These are phyloP conservation scores for Rhopilema esculentum DNA, from an alignment of 30 jellyfish, hydroid and myxozoan species.

Conservation along the genomic window DNA sequence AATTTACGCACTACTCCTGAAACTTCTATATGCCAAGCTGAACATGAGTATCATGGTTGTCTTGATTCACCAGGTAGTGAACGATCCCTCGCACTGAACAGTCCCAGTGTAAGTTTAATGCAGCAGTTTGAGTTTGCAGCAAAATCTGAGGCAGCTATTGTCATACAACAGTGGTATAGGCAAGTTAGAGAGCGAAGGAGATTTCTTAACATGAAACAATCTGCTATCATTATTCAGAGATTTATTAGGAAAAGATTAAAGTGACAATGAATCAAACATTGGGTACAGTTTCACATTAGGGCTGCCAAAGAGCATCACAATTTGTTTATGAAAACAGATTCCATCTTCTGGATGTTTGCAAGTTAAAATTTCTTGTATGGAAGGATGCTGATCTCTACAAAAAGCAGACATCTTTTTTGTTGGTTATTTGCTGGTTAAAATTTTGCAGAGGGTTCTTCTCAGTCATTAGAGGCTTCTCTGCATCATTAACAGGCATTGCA, in stretches of 20 bases:
- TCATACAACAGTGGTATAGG: slow-evolving; percentile 60
- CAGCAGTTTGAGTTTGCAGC: slow-evolving; percentile 78
- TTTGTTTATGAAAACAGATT: background rate
- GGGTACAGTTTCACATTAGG: background rate
- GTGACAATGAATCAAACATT: background rate
- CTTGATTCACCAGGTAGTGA: background rate
- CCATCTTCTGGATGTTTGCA: too few relatives aligned
- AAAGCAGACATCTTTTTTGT: too few relatives aligned
- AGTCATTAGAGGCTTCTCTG: too few relatives aligned
- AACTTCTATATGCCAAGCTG: background rate
- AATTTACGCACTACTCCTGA: background rate
- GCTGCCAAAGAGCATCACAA: background rate
- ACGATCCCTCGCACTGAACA: background rate
- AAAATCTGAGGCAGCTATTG: slow-evolving; percentile 64
- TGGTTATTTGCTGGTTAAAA: too few relatives aligned
- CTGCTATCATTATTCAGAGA: slow-evolving; percentile 59
- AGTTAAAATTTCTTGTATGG: too few relatives aligned
- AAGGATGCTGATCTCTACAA: too few relatives aligned
- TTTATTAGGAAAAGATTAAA: slow-evolving; percentile 31
- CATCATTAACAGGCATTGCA: background rate
- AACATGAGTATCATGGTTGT: background rate
- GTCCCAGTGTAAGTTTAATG: slow-evolving; percentile 68
- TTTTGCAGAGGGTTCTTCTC: too few relatives aligned
- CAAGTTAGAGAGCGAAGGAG: slow-evolving; percentile 38
- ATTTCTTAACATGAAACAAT: slow-evolving; percentile 12